phyloP scores from a whole-genome alignment of 2,888 invertebrate species.

The Ophion obscuratus region DNA sequence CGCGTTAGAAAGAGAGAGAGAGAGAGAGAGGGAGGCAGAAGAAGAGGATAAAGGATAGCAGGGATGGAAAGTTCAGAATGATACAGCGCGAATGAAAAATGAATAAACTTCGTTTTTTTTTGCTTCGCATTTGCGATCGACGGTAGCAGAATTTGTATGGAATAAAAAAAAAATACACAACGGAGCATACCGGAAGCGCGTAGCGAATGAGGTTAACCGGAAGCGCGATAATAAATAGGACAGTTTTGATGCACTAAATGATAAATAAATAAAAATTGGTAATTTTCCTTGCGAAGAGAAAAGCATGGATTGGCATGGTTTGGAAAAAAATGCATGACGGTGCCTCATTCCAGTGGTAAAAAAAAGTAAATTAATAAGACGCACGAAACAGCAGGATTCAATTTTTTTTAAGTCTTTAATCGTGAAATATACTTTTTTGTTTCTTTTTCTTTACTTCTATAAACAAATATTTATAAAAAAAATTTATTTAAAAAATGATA shows the following conservation, averaged over 20 bases:
- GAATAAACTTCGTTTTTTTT: not conserved
- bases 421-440: no score
- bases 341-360: not conserved
- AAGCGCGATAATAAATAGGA: not conserved
- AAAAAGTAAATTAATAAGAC: not conserved
- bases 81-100: not conserved
- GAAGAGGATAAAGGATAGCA: not conserved
- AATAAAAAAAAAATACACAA: not conserved
- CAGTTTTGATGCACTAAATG: not conserved
- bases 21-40: not conserved
- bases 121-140: not conserved
- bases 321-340: not conserved
- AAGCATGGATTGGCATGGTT: not conserved
- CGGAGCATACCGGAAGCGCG: not conserved
- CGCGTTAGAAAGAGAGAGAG: not conserved
- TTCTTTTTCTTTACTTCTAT: no score
- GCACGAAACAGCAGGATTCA: not conserved
- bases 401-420: not conserved
- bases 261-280: not conserved
- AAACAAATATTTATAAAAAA: no score
- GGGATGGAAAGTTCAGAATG: not conserved
- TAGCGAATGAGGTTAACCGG: not conserved
- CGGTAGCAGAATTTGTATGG: not conserved
- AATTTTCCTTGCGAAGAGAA: not conserved
- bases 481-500: no score